Conservation (phyloP, 2,113 vertebrate genomes). For the Siphamia tubifer region DNA sequence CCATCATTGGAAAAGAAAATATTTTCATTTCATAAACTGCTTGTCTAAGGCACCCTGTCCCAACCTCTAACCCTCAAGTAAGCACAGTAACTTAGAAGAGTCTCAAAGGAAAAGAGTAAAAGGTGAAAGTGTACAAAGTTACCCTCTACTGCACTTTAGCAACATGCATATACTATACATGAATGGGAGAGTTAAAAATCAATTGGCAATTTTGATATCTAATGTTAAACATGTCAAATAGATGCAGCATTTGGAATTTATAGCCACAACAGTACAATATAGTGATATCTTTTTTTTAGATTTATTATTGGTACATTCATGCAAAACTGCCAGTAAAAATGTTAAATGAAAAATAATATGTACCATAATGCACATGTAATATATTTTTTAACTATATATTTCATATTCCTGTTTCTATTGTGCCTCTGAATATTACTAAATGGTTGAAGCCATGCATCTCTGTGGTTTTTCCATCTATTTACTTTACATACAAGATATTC, state of each 20-base stretch:
- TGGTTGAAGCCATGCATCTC: too few species aligned
- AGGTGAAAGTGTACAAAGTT: neutral
- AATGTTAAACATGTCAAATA: too few species aligned
- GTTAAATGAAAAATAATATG: too few species aligned
- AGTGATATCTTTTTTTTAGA: too few species aligned
- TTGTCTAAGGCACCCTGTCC: conserved; percentile 38
- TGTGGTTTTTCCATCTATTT: neutral
- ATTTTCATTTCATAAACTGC: conserved; percentile 61
- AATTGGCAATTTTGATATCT: too few species aligned
- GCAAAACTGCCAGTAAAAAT: too few species aligned
- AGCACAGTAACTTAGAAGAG: conserved; percentile 7
- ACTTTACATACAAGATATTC: neutral
- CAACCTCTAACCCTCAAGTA: conserved; percentile 24
- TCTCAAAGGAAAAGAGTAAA: conserved; percentile 6
- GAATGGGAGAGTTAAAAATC: neutral
- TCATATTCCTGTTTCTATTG: neutral
- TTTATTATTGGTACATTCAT: too few species aligned
- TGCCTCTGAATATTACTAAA: neutral
- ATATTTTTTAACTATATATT: too few species aligned
- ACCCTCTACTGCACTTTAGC: neutral
- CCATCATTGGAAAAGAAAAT: conserved; percentile 49
- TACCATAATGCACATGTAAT: too few species aligned
- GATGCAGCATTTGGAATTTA: too few species aligned
- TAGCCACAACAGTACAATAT: too few species aligned
- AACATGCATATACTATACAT: neutral